A percentile compares a stretch with the other conserved stretches of the same genome.
Evolutionary conservation across 2,797 vertebrate species (phyloP).

Genomic region (Spheniscus humboldti): DNA sequence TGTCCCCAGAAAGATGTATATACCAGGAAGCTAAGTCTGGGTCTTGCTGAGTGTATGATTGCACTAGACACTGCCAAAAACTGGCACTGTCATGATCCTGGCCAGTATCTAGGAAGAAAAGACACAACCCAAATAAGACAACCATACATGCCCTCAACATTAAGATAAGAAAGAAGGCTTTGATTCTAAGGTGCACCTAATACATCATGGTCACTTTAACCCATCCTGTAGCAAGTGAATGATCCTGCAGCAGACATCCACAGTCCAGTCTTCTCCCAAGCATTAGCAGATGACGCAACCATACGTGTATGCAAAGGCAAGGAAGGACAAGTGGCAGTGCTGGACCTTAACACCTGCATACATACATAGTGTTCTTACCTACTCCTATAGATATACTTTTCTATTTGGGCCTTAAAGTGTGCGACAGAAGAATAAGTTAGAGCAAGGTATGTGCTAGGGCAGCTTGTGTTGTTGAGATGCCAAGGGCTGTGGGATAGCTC

Average conservation of each 20-base stretch:
- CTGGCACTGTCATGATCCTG: neutral
- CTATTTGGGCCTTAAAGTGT: neutral
- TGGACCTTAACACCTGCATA: neutral
- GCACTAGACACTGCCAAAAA: neutral
- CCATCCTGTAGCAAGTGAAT: neutral
- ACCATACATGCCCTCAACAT: neutral
- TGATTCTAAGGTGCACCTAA: neutral
- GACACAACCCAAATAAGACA: neutral
- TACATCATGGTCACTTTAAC: neutral
- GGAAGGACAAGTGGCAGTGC: neutral
- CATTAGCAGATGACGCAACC: neutral
- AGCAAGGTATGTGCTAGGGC: neutral
- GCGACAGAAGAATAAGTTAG: neutral
- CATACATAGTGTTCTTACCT: neutral
- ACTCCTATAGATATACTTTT: neutral
- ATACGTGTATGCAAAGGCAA: neutral
- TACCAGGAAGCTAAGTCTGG: neutral
- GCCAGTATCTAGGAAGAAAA: neutral
- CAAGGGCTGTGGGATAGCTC: neutral
- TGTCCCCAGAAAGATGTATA: neutral
- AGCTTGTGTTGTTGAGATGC: neutral
- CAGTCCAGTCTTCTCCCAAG: neutral
- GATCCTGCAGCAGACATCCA: neutral
- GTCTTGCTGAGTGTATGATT: neutral
- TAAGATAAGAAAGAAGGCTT: neutral